Evolutionary conservation across 2,888 invertebrate genomes (phyloP).

Genomic region (Sminthurides aquaticus): DNA sequence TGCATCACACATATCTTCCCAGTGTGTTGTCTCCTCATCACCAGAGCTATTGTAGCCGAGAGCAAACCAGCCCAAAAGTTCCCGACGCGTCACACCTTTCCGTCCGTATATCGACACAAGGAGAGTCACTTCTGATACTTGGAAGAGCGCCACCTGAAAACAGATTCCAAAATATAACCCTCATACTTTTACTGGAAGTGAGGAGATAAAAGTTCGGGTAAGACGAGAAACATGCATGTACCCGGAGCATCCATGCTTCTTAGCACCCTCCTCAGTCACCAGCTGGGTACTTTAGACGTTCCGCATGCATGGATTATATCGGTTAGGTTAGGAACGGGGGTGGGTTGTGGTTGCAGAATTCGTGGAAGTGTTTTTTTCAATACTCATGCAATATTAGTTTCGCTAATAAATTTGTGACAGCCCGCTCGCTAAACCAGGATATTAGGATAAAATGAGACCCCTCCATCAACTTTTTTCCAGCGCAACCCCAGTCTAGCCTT

Average conservation of each 20-base stretch:
- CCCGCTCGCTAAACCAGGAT: too few relatives aligned
- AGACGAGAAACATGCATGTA: neutral
- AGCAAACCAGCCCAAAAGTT: conserved; percentile 96
- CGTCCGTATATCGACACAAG: conserved; percentile 89
- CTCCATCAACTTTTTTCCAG: too few relatives aligned
- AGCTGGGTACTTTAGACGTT: neutral
- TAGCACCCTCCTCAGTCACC: neutral
- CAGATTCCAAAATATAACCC: too few relatives aligned
- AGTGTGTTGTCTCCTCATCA: conserved; percentile 82
- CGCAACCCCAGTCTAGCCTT: too few relatives aligned
- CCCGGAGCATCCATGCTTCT: neutral
- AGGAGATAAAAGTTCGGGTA: neutral
- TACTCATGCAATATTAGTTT: too few relatives aligned
- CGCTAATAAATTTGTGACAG: too few relatives aligned
- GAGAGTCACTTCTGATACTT: conserved; percentile 86
- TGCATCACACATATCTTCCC: conserved; percentile 82
- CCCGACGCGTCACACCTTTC: conserved; percentile 85
- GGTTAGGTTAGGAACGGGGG: too few relatives aligned
- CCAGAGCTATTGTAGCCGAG: conserved; percentile 85
- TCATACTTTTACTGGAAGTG: neutral
- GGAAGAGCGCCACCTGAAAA: conserved; percentile 80
- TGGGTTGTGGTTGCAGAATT: too few relatives aligned
- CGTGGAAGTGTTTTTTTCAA: too few relatives aligned
- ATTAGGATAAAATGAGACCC: too few relatives aligned
- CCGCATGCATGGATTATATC: neutral